Evolutionary conservation across 2,888 invertebrate species (phyloP), one percentile per base, ranked within the genome.

Genomic region (Abscondita cerata): DNA sequence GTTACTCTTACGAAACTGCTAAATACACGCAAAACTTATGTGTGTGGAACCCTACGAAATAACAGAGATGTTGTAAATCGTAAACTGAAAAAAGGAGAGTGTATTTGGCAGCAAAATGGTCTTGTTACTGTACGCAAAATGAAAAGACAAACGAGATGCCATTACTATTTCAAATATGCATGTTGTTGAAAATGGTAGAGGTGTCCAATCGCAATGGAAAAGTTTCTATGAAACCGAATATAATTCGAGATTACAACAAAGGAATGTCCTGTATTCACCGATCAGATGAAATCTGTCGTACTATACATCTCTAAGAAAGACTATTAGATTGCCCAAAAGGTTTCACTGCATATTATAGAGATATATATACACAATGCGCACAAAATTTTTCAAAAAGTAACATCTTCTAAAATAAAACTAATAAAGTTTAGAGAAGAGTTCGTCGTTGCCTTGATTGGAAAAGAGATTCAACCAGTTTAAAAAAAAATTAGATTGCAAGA

Each of bases 261-360:
- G 63, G 64, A 67, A 70, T 69, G 69, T 65, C 58, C 58, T 65
- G 69, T 41, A 59, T 69, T 65, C 67, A 68, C 59, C 57, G 58
- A 64, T 68, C 67, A 63, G 67, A 69, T 68, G 63, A 69, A 69
- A 69, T 69, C 63, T 68, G 8, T 64, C 60, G 44, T 69, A 69
- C 52, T 69, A 69, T 50, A 34, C 65, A 58, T 53, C 66, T 64
- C 59, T 66, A 61, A 64, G 68, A 64, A 67, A 70, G 52, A 69
- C 66, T 53, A 69, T 66, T 66, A 65, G 53, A 52, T 58, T 53
- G 41, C 53, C 52, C 20, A 62, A 57, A 58, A 58, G 48, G 34
- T 59, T 59, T 11, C 53, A 53, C 15, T 59, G 20, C 53, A 59
- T 47, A 58, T 62, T 62, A 50, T 61, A 13, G 56, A 56, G 25